Percentiles rank a stretch among this genome's conserved stretches.
These are phyloP conservation scores for Bombus sibiricus DNA, from an alignment of 1,140 invertebrate species.

Conservation along the genomic window DNA sequence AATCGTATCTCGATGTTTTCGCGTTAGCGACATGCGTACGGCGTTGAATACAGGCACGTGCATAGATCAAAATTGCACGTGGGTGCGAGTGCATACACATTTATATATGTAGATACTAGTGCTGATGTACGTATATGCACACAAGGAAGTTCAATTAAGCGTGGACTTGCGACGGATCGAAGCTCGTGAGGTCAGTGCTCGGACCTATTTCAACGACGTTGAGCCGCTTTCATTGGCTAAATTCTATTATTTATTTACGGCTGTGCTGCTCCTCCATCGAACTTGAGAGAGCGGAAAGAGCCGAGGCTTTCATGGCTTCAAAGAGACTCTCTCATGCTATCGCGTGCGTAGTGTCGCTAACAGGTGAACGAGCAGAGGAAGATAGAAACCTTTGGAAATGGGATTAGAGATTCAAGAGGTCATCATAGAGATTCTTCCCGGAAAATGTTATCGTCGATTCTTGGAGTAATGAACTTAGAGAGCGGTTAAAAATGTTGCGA, in stretches of 20 bases:
- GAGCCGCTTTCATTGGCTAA: conserved; percentile 66
- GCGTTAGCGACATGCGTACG: conserved; percentile 9
- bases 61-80: conserved; percentile 41
- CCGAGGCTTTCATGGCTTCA: conserved; percentile 55
- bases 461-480: no score
- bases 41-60: conserved; percentile 14
- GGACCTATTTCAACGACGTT: conserved; percentile 68
- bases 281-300: conserved; percentile 27
- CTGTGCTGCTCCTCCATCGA: conserved; percentile 2
- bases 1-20: conserved; percentile 8
- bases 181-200: conserved; percentile 70
- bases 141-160: conserved; percentile 48
- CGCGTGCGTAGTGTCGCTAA: neutral
- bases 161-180: conserved; percentile 45
- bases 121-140: neutral
- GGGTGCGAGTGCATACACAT: neutral
- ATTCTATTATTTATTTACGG: conserved; percentile 72
- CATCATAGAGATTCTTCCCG: neutral
- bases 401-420: neutral
- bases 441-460: neutral
- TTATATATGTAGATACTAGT: neutral
- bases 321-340: conserved; percentile 7
- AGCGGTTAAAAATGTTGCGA: no score
- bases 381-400: neutral
- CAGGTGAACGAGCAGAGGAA: neutral